Evolutionary conservation across 2,888 invertebrate species (phyloP).

Genomic region (Opisthograptis luteolata): DNA sequence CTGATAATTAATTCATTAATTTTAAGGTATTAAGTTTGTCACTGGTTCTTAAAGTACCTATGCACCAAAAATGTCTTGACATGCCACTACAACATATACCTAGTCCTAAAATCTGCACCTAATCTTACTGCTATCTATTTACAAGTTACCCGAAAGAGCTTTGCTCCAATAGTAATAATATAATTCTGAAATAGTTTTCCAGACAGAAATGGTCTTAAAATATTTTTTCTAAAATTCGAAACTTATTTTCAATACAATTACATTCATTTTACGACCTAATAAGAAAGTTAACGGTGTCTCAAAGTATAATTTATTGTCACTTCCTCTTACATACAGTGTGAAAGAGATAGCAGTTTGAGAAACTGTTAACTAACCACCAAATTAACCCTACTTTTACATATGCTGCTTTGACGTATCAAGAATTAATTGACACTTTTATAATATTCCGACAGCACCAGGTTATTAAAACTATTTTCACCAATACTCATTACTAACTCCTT

Average conservation of each 20-base stretch:
- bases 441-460: not conserved
- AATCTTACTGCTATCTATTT: conserved; percentile 40
- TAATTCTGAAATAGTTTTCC: not conserved
- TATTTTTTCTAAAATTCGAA: too few relatives aligned
- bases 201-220: too few relatives aligned
- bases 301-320: not conserved
- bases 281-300: not conserved
- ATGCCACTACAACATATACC: too few relatives aligned
- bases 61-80: not conserved
- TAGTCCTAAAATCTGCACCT: conserved; percentile 17
- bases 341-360: too few relatives aligned
- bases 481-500: conserved; percentile 51
- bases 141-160: conserved; percentile 53
- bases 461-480: not conserved
- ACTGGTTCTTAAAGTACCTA: not conserved
- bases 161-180: conserved; percentile 28
- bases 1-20: too few relatives aligned
- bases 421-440: too few relatives aligned
- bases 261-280: not conserved
- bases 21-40: too few relatives aligned
- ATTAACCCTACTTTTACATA: too few relatives aligned
- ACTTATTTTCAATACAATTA: too few relatives aligned
- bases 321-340: not conserved
- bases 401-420: too few relatives aligned
- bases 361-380: too few relatives aligned